These are phyloP conservation scores for Parascotia fuliginaria DNA, from an alignment of 2,888 invertebrate genomes.

Conservation along the genomic window DNA sequence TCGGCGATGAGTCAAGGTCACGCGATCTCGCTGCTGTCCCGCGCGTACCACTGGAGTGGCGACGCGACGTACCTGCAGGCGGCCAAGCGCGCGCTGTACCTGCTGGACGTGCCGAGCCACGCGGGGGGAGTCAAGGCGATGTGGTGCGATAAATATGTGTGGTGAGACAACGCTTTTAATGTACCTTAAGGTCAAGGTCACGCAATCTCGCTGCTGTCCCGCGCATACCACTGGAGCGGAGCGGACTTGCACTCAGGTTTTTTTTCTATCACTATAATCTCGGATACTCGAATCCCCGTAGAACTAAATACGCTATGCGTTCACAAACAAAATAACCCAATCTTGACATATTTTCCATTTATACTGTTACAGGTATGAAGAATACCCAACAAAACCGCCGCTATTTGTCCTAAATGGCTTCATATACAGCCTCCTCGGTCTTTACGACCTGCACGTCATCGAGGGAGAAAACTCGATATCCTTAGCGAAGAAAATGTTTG, in stretches of 20 bases:
- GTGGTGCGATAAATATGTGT: constrained; percentile 94
- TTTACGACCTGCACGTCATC: constrained; percentile 96
- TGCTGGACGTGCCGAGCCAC: constrained; percentile 90
- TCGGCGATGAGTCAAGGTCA: constrained; percentile 99
- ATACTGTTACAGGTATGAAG: constrained; percentile 92
- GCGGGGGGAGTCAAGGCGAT: constrained; percentile 94
- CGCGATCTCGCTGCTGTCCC: constrained; percentile 95
- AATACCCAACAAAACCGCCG: constrained; percentile 98
- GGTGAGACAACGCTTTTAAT: no score
- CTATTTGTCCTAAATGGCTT: constrained; percentile 99
- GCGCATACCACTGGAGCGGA: constrained; percentile 95
- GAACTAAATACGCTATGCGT: no score
- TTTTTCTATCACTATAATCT: no score
- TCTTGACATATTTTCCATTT: background rate
- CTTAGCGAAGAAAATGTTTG: constrained; percentile 91
- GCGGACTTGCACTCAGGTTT: constrained; percentile 93
- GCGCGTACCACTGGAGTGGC: constrained; percentile 95
- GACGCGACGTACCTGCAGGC: constrained; percentile 91
- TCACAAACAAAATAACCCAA: no score
- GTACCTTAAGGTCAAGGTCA: constrained; percentile 99
- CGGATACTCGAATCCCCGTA: no score
- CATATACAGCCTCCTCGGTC: constrained; percentile 97
- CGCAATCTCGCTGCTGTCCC: constrained; percentile 95
- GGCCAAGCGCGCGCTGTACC: constrained; percentile 92
- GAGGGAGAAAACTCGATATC: constrained; percentile 89